Evolutionary conservation across 2,888 invertebrate genomes (phyloP), one percentile per base, ranked within the genome.

Genomic region (Chrysopilus asiliformis): DNA sequence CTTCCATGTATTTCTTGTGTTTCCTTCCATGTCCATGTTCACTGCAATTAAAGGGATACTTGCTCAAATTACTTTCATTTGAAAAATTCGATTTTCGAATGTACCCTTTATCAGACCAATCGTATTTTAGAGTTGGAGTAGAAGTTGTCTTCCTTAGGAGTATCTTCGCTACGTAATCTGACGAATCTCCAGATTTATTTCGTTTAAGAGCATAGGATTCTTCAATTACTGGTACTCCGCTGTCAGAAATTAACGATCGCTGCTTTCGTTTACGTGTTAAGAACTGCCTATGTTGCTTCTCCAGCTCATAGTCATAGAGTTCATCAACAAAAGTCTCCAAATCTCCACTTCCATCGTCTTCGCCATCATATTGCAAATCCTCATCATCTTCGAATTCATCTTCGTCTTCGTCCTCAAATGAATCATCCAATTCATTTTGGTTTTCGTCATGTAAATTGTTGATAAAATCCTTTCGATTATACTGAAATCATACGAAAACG

Each of bases 181-280:
- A 45, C 13, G 38, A 36, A 10, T 40, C 34, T 13, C 39, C 42
- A 3, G 50, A 49, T 34, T 43, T 45, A 36, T 53, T 50, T 20
- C 45, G 37, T 28, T 43, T 43, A 6, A 41, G 19, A 2, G 53
- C 53, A 40, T 60, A 60, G 13, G 61, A 56, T 42, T 57, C 63
- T 36, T 53, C 49, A 39, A 57, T 53, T 28, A 59, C 50, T n/a
- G 55, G 49, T 37, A 64, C 48, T 26, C 64, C 64, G 48, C 52
- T 52, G 20, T 45, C 44, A 5, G 47, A 29, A 7, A 51, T 41
- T 49, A 67, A 56, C 24, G 63, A 60, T 35, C 68, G 57, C 45
- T 57, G 50, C 45, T 49, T 53, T n/a, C n/a, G n/a, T n/a, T n/a
- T n/a, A n/a, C n/a, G n/a, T n/a, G n/a, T n/a, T n/a, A n/a, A n/a